Percentiles rank a stretch among this genome's conserved stretches.
Conservation (phyloP, 2,888 invertebrate genomes). For the Dromius quadrimaculatus region DNA sequence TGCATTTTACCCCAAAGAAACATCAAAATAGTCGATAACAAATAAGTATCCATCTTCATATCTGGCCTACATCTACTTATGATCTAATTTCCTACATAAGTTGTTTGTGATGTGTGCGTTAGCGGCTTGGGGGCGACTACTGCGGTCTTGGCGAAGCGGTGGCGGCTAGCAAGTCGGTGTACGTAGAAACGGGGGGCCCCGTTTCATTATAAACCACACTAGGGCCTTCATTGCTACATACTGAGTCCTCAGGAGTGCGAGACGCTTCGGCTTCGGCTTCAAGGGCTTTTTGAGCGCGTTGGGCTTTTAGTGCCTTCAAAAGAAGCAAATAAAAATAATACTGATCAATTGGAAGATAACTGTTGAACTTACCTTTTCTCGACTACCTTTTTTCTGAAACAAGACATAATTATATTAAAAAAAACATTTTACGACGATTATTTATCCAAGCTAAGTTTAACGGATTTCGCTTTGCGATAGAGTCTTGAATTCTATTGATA, state of each 20-base stretch:
- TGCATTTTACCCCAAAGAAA: too few relatives aligned
- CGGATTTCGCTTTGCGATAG: too few relatives aligned
- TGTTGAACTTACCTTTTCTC: slow-evolving; percentile 80
- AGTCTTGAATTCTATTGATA: too few relatives aligned
- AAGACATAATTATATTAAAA: too few relatives aligned
- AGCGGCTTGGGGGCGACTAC: slow-evolving; percentile 24
- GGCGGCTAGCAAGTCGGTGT: slow-evolving; percentile 53
- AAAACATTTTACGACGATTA: too few relatives aligned
- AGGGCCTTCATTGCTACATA: slow-evolving; percentile 89
- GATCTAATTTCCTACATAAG: not conserved
- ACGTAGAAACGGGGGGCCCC: slow-evolving; percentile 61
- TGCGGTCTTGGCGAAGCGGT: slow-evolving; percentile 28
- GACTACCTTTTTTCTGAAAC: slow-evolving; percentile 86
- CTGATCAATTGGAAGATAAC: not conserved
- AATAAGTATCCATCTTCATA: not conserved
- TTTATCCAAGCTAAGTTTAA: too few relatives aligned
- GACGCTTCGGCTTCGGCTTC: slow-evolving; percentile 83
- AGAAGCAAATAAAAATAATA: not conserved
- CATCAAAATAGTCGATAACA: slow-evolving; percentile 25
- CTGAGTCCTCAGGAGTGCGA: slow-evolving; percentile 90
- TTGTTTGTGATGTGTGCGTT: slow-evolving; percentile 18
- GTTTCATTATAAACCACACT: slow-evolving; percentile 76
- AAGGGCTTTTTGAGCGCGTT: slow-evolving; percentile 72
- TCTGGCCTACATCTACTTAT: not conserved
- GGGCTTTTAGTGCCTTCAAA: slow-evolving; percentile 75